Percentiles rank a stretch among this genome's conserved stretches.
Conservation (phyloP, 2,888 invertebrate genomes). For the Bellardia pandia region DNA sequence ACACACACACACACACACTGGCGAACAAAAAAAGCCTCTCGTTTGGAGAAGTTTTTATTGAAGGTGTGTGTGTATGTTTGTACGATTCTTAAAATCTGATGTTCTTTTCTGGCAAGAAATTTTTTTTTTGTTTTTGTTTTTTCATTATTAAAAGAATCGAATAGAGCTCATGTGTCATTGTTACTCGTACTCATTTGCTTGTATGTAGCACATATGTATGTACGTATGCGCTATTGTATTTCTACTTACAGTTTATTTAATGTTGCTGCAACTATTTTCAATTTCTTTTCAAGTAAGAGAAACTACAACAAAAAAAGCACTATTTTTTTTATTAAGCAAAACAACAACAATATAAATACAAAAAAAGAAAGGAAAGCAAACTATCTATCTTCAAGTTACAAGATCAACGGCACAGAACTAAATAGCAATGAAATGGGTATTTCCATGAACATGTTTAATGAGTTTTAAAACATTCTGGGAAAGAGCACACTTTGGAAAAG, state of each 20-base stretch:
- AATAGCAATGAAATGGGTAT: constrained; percentile 53
- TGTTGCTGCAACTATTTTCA: constrained; percentile 68
- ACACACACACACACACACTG: neutral
- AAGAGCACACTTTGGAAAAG: no score
- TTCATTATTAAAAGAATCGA: constrained; percentile 25
- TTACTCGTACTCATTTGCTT: neutral
- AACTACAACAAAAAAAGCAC: constrained; percentile 45
- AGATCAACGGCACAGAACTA: constrained; percentile 69
- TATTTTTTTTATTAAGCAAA: constrained; percentile 13
- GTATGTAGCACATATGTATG: neutral
- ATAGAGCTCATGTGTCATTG: constrained; percentile 60
- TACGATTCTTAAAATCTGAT: constrained; percentile 24
- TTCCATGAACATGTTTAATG: neutral
- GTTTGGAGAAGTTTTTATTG: constrained; percentile 59
- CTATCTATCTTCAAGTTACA: constrained; percentile 70
- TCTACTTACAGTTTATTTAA: constrained; percentile 39
- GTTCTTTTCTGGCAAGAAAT: constrained; percentile 5
- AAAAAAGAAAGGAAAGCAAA: constrained; percentile 29
- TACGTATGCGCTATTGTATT: constrained; percentile 35
- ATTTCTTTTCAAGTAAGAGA: constrained; percentile 64
- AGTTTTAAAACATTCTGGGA: neutral
- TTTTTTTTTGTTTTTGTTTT: neutral
- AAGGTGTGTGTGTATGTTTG: constrained; percentile 18
- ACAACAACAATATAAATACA: constrained; percentile 36
- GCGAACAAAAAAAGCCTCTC: constrained; percentile 42